Percentiles rank a stretch among this genome's conserved stretches.
These are phyloP conservation scores for Neotoxoptera formosana DNA, from an alignment of 1,140 invertebrate species.

Conservation along the genomic window DNA sequence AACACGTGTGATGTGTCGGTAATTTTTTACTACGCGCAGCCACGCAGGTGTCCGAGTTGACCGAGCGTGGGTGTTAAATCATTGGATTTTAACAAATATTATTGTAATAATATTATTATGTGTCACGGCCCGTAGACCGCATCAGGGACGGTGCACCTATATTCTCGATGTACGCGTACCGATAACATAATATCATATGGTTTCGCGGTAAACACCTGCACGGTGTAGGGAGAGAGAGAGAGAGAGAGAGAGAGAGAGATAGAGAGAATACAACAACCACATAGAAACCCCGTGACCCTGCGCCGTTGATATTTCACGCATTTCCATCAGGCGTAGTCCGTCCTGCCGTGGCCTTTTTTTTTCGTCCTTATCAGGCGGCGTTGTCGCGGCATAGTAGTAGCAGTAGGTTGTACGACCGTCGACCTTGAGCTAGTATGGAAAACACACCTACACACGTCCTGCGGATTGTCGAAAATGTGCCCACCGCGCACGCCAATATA, in stretches of 20 bases:
- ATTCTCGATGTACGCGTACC: neutral
- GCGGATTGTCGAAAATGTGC: neutral
- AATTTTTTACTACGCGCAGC: neutral
- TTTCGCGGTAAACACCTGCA: neutral
- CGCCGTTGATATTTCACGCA: neutral
- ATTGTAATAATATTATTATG: neutral
- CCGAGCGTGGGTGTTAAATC: neutral
- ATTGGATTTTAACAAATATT: neutral
- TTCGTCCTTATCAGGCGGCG: neutral
- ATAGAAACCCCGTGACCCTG: neutral
- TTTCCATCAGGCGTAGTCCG: neutral
- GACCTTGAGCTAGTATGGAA: conserved; percentile 10
- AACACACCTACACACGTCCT: neutral
- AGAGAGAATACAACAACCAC: neutral
- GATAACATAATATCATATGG: neutral
- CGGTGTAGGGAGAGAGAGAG: neutral
- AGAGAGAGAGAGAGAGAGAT: neutral
- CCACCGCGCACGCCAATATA: too few species aligned
- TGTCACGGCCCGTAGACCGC: neutral
- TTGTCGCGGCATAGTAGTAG: neutral
- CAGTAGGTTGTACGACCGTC: neutral
- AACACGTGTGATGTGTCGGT: neutral
- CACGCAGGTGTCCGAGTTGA: neutral
- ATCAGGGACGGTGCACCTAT: neutral
- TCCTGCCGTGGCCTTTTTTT: neutral